Evolutionary conservation across 1,140 invertebrate genomes (phyloP).

Genomic region (Amphibalanus amphitrite): DNA sequence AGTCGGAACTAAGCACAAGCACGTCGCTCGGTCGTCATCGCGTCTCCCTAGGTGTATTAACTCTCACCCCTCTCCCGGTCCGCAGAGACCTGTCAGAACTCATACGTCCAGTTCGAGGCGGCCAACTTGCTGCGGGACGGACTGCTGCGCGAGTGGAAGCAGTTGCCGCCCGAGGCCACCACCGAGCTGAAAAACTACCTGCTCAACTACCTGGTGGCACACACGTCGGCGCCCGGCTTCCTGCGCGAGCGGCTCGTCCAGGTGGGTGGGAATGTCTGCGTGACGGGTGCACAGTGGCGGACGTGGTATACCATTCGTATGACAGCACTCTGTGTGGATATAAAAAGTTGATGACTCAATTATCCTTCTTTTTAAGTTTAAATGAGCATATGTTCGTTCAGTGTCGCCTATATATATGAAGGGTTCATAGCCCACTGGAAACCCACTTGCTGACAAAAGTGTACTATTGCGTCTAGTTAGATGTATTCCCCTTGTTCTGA

Average conservation of each 20-base stretch:
- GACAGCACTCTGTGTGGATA: too few relatives aligned
- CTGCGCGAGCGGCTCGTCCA: slow-evolving; percentile 50
- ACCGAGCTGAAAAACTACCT: slow-evolving; percentile 56
- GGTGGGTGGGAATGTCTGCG: too few relatives aligned
- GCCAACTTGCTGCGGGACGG: slow-evolving; percentile 65
- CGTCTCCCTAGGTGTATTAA: too few relatives aligned
- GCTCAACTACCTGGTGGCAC: slow-evolving; percentile 52
- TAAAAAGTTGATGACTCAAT: slow-evolving; percentile 6
- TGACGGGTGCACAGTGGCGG: slow-evolving; percentile 3
- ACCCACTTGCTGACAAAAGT: too few relatives aligned
- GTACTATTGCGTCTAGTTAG: too few relatives aligned
- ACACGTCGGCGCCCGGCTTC: slow-evolving; percentile 36
- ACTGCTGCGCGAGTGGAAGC: slow-evolving; percentile 61
- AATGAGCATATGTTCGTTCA: neutral
- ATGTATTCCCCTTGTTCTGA: too few relatives aligned
- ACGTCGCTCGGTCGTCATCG: too few relatives aligned
- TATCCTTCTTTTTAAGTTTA: slow-evolving; percentile 8
- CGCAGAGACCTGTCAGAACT: slow-evolving; percentile 49
- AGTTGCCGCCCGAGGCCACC: slow-evolving; percentile 45
- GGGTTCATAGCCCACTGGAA: too few relatives aligned
- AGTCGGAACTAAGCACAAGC: too few relatives aligned
- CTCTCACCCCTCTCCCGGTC: too few relatives aligned
- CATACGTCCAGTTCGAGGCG: slow-evolving; percentile 74
- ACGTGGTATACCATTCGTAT: too few relatives aligned
- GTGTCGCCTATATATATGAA: neutral